Evolutionary conservation across 2,888 invertebrate species (phyloP).

Genomic region (Cryptophagus acutangulus): DNA sequence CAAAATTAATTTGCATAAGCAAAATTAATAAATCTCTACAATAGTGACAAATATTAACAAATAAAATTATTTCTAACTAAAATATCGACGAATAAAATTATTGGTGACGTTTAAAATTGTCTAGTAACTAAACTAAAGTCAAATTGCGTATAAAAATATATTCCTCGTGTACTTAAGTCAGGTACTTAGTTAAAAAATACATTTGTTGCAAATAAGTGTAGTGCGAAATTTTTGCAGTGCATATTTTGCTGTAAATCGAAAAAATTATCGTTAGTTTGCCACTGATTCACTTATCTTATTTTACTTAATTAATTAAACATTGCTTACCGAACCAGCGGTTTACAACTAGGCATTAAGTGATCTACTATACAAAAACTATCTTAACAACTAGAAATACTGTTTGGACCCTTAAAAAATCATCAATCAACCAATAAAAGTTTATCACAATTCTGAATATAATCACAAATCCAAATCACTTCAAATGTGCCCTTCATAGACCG

Average conservation of each 20-base stretch:
- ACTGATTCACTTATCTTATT: slow-evolving; percentile 19
- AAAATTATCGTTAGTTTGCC: slow-evolving; percentile 17
- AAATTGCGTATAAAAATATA: slow-evolving; percentile 1
- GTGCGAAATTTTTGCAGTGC: slow-evolving; percentile 9
- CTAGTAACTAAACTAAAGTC: too few species aligned
- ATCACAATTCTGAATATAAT: slow-evolving; percentile 12
- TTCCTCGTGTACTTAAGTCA: too few species aligned
- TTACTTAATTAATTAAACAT: slow-evolving; percentile 1
- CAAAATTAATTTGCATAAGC: too few species aligned
- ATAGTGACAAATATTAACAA: too few species aligned
- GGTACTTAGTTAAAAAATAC: too few species aligned
- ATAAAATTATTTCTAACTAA: slow-evolving; percentile 3
- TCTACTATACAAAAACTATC: slow-evolving; percentile 11
- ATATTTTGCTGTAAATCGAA: too few species aligned
- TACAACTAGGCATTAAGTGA: too few species aligned
- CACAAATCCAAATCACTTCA: slow-evolving; percentile 22
- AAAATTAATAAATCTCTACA: too few species aligned
- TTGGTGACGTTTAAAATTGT: too few species aligned
- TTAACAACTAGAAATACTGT: slow-evolving; percentile 30
- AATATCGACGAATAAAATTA: not conserved
- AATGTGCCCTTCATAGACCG: too few species aligned
- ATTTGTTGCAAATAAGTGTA: slow-evolving; percentile 7
- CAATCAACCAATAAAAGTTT: slow-evolving; percentile 21
- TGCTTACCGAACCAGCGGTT: slow-evolving; percentile 27
- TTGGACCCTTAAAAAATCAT: slow-evolving; percentile 32